These are phyloP conservation scores for Trissolcus brochymenae DNA, from an alignment of 2,888 invertebrate species.

Conservation along the genomic window DNA sequence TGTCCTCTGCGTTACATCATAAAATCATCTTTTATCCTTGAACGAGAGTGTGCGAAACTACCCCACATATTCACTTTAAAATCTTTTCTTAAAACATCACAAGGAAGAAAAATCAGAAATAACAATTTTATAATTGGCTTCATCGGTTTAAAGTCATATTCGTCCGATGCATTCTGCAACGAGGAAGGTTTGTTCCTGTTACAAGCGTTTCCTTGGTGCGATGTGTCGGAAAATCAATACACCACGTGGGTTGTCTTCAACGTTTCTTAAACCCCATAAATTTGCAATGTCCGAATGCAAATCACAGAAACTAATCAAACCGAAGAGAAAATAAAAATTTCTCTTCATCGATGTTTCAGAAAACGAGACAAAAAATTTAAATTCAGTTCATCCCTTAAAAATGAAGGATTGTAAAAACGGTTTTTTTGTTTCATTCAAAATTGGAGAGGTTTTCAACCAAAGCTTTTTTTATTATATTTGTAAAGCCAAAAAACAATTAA, in stretches of 20 bases:
- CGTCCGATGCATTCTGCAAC: constrained; percentile 10
- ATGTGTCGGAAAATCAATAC: constrained; percentile 71
- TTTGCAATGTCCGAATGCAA: neutral
- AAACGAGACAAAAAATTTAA: too few species aligned
- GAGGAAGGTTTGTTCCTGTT: constrained; percentile 20
- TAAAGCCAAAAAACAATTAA: too few species aligned
- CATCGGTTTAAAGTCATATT: constrained; percentile 16
- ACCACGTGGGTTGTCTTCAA: constrained; percentile 70
- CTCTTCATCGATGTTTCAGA: too few species aligned
- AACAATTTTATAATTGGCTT: constrained; percentile 26
- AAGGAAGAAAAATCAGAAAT: constrained; percentile 6
- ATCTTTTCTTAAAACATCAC: neutral
- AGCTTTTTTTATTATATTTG: too few species aligned
- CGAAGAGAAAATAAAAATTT: too few species aligned
- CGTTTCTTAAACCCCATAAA: constrained; percentile 59
- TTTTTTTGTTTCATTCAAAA: too few species aligned
- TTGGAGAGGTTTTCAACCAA: too few species aligned
- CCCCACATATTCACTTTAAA: neutral
- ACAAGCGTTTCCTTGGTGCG: constrained; percentile 48
- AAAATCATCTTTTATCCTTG: neutral
- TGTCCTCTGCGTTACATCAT: too few species aligned
- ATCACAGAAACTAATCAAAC: too few species aligned
- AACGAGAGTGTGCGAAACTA: too few species aligned
- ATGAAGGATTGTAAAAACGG: too few species aligned
- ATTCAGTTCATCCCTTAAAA: too few species aligned